phyloP scores from a whole-genome alignment of 2,113 vertebrate species.

The Pedetes capensis region DNA sequence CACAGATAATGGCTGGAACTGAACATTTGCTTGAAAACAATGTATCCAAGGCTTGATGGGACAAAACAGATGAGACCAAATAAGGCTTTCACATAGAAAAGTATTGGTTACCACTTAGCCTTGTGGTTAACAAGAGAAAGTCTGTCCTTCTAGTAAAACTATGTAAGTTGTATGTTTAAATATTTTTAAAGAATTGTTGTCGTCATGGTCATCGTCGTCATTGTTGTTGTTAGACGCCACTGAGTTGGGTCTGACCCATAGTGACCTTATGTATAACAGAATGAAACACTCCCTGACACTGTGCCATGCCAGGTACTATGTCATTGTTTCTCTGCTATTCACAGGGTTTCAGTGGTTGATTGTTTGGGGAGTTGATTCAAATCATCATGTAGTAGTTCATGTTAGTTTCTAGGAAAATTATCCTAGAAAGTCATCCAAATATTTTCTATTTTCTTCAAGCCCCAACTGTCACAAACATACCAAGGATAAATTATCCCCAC shows the following conservation, averaged over 20 bases:
- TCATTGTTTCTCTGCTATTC: no score
- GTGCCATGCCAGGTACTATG: no score
- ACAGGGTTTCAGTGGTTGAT: no score
- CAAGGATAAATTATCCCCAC: background rate
- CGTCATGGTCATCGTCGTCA: no score
- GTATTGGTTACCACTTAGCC: background rate
- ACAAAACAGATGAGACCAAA: background rate
- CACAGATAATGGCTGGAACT: background rate
- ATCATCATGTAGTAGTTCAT: background rate
- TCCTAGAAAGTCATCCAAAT: background rate
- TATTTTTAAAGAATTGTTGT: background rate
- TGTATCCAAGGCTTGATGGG: background rate
- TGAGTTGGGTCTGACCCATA: no score
- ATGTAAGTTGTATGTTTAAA: background rate
- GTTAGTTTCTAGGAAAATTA: background rate
- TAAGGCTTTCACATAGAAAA: background rate
- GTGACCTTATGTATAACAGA: no score
- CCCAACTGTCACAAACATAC: background rate
- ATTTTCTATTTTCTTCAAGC: background rate
- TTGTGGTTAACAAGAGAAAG: background rate
- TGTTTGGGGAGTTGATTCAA: no score
- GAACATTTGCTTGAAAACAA: background rate
- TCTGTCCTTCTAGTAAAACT: background rate
- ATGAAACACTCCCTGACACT: no score
- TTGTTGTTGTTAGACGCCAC: no score